phyloP scores from a whole-genome alignment of 2,113 vertebrate species.

The Lanius ludovicianus region DNA sequence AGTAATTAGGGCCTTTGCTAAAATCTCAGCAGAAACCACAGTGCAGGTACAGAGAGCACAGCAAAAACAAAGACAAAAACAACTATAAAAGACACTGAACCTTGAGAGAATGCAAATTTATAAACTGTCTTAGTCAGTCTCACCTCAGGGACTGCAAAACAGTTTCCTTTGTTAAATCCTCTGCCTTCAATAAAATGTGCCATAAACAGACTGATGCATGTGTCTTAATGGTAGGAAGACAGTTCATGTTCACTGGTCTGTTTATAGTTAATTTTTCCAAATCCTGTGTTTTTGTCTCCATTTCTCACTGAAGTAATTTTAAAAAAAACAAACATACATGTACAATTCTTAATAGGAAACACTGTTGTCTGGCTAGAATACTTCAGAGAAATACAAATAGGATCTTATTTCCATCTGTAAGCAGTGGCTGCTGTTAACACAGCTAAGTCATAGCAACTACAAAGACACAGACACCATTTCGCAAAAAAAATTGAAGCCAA shows the following conservation, averaged over 20 bases:
- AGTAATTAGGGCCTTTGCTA: background rate
- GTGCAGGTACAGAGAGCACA: background rate
- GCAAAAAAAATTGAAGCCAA: background rate
- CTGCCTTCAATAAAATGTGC: conserved; percentile 62
- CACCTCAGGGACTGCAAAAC: conserved; percentile 63
- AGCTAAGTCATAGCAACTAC: background rate
- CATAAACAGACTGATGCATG: conserved; percentile 67
- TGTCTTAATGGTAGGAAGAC: conserved; percentile 63
- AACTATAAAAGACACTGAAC: conserved; percentile 35
- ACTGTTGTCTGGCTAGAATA: conserved; percentile 20
- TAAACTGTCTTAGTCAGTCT: conserved; percentile 50
- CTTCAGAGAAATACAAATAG: conserved; percentile 35
- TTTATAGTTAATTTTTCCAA: conserved; percentile 66
- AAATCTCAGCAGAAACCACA: conserved; percentile 31
- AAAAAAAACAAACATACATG: conserved; percentile 60
- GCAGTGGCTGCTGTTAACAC: background rate
- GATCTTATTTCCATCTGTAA: background rate
- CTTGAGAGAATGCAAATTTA: conserved; percentile 45
- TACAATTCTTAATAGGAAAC: conserved; percentile 58
- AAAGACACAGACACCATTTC: background rate
- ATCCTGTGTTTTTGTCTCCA: conserved; percentile 58
- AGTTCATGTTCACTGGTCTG: conserved; percentile 62
- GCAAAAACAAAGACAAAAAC: conserved; percentile 29
- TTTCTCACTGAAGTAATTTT: conserved; percentile 64
- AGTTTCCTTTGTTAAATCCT: conserved; percentile 64